Base-by-base conservation (phyloP, 2,113 vertebrate genomes). In the Gracilinanus agilis region DNA sequence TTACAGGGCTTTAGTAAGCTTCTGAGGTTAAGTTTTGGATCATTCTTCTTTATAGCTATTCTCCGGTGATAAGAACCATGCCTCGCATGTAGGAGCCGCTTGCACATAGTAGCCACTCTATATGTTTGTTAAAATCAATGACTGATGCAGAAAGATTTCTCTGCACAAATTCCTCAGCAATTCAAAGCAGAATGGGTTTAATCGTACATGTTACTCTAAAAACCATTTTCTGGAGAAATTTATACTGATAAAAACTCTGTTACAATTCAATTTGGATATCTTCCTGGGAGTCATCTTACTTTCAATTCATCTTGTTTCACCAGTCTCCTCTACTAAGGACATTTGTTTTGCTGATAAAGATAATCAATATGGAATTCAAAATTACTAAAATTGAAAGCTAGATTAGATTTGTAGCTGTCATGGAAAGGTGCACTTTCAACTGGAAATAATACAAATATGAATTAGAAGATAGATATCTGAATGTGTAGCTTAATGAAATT, bases 281-380 rank as follows among this genome's bases (percentile, higher is more conserved):
- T 61, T 90, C 67, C 53, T 92, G 55, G 88, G 93, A 94, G 94
- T 90, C 90, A 94, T 91, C 88, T 55, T 67, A 21, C n/a, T 94
- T 54, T 58, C 61, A 83, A 10, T 44, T 90, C n/a, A 55, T 88
- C 92, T 95, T 92, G 95, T 92, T 91, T 94, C 44, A 88, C 25
- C 27, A 88, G 75, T 88, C 88, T 53, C 56, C 90, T 93, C 93
- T 89, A n/a, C 61, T 54, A 89, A 93, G 54, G 44, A 95, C 58
- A 94, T 95, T 93, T 58, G 75, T 94, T 97, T 88, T 94, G 88
- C 56, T 88, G 44, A 61, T 75, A 94, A 91, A 91, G 54, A 44
- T 94, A 96, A 95, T 96, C 93, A 92, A 91, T 75, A 91, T 93
- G 89, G 90, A 93, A 95, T 93, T 55, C 24, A 91, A 95, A 95